Evolutionary conservation across 2,797 vertebrate species (phyloP).

Genomic region (Ctenopoma kingsleyae): DNA sequence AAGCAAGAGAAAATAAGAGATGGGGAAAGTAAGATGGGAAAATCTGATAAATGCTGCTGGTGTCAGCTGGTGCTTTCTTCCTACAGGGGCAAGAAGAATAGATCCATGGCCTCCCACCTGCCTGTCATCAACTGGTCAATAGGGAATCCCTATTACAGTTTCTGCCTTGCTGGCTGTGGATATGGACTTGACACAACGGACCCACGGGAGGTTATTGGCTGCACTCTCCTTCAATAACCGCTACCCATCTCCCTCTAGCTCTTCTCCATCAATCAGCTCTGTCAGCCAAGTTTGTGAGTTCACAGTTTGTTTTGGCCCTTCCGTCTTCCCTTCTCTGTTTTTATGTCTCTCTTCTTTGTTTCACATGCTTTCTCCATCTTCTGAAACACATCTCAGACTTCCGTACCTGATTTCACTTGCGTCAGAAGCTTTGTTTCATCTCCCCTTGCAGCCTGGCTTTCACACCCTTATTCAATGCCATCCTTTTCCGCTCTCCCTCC

Average conservation of each 20-base stretch:
- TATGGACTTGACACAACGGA: conserved; percentile 70
- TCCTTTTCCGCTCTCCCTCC: conserved; percentile 44
- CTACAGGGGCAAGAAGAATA: conserved; percentile 38
- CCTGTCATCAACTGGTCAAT: conserved; percentile 56
- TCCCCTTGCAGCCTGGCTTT: conserved; percentile 50
- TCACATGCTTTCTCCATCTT: conserved; percentile 30
- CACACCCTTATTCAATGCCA: conserved; percentile 58
- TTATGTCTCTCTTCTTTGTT: not conserved
- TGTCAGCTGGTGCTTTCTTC: conserved; percentile 51
- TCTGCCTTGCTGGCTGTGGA: conserved; percentile 64
- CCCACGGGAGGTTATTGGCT: conserved; percentile 67
- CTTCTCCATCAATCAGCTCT: conserved; percentile 62
- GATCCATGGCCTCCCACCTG: conserved; percentile 60
- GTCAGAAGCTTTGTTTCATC: conserved; percentile 65
- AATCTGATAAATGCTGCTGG: conserved; percentile 53
- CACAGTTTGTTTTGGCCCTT: conserved; percentile 47
- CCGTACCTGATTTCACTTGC: conserved; percentile 46
- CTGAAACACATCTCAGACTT: conserved; percentile 43
- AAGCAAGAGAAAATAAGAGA: not conserved
- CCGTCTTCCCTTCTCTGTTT: conserved; percentile 15
- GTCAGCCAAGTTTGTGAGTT: conserved; percentile 41
- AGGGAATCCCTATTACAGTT: conserved; percentile 68
- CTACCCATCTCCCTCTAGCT: conserved; percentile 54
- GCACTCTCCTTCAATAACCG: conserved; percentile 68
- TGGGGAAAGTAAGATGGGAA: conserved; percentile 24